Conservation (phyloP, 2,888 invertebrate genomes). For the Neocrepidodera transversa region DNA sequence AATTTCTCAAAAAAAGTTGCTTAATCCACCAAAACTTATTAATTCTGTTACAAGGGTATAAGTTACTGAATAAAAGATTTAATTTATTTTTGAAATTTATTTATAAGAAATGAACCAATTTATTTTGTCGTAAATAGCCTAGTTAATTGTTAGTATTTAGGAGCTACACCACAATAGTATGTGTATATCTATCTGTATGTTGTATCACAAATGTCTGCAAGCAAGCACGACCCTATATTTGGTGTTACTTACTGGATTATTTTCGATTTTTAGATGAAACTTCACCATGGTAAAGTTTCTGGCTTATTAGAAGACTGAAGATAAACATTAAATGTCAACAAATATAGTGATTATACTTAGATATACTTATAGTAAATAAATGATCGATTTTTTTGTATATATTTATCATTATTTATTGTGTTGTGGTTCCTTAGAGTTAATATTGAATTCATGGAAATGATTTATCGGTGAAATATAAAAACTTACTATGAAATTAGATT, state of each 20-base stretch:
- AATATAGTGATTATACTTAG: not conserved
- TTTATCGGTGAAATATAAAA: no score
- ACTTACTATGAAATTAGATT: no score
- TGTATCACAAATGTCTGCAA: conserved; percentile 11
- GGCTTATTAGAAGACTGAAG: conserved; percentile 33
- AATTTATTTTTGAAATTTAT: no score
- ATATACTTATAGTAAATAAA: conserved; percentile 18
- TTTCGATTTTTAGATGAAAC: conserved; percentile 40
- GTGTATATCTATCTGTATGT: no score
- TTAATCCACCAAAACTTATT: no score
- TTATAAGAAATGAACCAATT: no score
- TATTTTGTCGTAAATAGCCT: no score
- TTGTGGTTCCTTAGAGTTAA: conserved; percentile 12
- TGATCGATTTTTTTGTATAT: conserved; percentile 13
- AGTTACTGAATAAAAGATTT: no score
- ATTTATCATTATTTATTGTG: conserved; percentile 30
- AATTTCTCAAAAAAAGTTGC: no score
- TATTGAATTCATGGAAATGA: not conserved
- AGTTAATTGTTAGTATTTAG: not conserved
- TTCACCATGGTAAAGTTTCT: conserved; percentile 34
- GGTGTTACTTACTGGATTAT: conserved; percentile 21
- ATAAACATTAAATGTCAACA: conserved; percentile 11
- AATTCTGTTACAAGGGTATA: no score
- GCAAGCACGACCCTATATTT: conserved; percentile 1
- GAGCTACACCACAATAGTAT: conserved; percentile 33